These are phyloP conservation scores for Leptinotarsa lineolata DNA, from an alignment of 1,140 invertebrate species.

Conservation along the genomic window DNA sequence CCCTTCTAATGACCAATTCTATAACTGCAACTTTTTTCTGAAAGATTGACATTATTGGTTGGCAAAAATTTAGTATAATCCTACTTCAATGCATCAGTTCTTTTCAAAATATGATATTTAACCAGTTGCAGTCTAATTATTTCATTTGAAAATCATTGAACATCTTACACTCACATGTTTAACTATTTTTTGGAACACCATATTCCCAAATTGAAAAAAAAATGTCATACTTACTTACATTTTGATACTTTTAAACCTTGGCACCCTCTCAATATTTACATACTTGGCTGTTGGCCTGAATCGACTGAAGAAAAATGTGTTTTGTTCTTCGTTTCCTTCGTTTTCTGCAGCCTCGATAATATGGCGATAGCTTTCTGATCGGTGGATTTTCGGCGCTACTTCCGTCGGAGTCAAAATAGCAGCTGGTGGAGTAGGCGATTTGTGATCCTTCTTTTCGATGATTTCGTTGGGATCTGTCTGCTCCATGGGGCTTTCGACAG, in stretches of 20 bases:
- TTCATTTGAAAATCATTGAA: no score
- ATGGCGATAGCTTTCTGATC: conserved; percentile 61
- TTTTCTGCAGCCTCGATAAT: conserved; percentile 56
- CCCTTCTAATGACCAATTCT: no score
- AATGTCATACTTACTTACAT: conserved; percentile 46
- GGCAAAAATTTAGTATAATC: no score
- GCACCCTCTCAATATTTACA: conserved; percentile 53
- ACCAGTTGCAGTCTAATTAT: no score
- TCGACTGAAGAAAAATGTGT: conserved; percentile 60
- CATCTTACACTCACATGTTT: no score
- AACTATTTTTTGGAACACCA: not conserved
- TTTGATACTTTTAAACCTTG: conserved; percentile 49
- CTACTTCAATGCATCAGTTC: no score
- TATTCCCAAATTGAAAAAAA: not conserved
- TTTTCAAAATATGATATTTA: no score
- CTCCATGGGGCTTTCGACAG: conserved; percentile 52
- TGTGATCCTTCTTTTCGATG: conserved; percentile 46
- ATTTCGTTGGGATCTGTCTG: conserved; percentile 4
- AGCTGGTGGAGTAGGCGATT: conserved; percentile 23
- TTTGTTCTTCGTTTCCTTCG: conserved; percentile 53
- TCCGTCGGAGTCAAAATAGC: conserved; percentile 35
- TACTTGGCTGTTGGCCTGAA: conserved; percentile 59
- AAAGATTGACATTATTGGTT: no score
- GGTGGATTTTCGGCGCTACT: conserved; percentile 56
- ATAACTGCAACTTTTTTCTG: no score